phyloP scores from a whole-genome alignment of 2,888 invertebrate genomes.

The Trilocha varians region DNA sequence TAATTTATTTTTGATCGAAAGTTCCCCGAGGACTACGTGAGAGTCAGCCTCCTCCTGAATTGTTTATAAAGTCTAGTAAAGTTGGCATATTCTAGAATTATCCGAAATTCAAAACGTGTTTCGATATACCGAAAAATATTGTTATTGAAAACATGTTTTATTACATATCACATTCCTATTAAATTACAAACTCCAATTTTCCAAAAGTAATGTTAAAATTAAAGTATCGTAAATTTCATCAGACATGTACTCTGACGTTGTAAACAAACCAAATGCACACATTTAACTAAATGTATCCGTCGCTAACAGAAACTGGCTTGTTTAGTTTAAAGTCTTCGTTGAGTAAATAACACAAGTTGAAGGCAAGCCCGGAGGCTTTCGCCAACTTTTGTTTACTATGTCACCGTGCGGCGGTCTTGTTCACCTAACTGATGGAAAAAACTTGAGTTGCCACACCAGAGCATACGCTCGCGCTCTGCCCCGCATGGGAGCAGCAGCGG shows the following conservation, averaged over 20 bases:
- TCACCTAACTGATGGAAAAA: not conserved
- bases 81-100: too few species aligned
- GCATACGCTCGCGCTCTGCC: too few species aligned
- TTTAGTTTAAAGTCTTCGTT: constrained; percentile 38
- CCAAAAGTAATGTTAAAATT: not conserved
- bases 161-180: too few species aligned
- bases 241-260: not conserved
- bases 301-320: constrained; percentile 35
- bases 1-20: not conserved
- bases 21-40: not conserved
- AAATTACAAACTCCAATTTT: too few species aligned
- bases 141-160: too few species aligned
- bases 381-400: constrained; percentile 44
- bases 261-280: constrained; percentile 9
- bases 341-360: constrained; percentile 47
- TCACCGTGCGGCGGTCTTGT: constrained; percentile 15
- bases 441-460: too few species aligned
- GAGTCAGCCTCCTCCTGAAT: too few species aligned
- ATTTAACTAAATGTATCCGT: constrained; percentile 20
- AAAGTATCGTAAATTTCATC: not conserved
- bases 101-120: too few species aligned
- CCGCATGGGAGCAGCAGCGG: too few species aligned
- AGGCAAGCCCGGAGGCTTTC: constrained; percentile 34
- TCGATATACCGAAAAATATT: too few species aligned
- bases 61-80: too few species aligned